These are phyloP conservation scores for Melanostigma gelatinosum DNA, from an alignment of 2,113 vertebrate genomes.

Conservation along the genomic window DNA sequence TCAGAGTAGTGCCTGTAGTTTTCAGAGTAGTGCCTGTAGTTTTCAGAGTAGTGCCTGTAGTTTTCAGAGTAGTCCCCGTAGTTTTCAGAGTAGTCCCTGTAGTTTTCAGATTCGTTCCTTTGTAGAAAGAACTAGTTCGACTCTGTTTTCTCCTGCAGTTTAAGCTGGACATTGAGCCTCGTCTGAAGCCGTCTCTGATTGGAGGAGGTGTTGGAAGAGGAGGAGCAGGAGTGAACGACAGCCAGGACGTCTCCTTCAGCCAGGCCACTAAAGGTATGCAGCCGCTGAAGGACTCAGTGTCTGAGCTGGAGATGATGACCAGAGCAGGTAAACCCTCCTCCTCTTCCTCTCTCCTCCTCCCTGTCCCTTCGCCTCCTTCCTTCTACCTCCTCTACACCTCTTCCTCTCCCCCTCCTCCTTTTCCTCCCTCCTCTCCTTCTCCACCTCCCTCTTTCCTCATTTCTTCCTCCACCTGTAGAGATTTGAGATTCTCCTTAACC, in stretches of 20 bases:
- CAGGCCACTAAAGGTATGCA: constrained; percentile 93
- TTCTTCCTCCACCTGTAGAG: neutral
- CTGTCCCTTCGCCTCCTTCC: too few species aligned
- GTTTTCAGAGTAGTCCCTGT: too few species aligned
- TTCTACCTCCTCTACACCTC: neutral
- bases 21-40: too few species aligned
- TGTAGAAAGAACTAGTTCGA: neutral
- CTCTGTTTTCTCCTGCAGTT: constrained; percentile 82
- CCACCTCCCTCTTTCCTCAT: neutral
- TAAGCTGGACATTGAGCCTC: constrained; percentile 95
- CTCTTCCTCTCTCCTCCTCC: neutral
- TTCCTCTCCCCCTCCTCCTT: neutral
- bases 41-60: too few species aligned
- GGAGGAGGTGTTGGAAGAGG: constrained; percentile 69
- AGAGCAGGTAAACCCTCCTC: constrained; percentile 65
- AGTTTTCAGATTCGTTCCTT: neutral
- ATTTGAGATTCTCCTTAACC: neutral
- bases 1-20: too few species aligned
- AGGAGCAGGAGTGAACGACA: constrained; percentile 83
- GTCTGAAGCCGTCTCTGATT: constrained; percentile 84
- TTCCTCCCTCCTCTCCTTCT: neutral
- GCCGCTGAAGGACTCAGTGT: constrained; percentile 68
- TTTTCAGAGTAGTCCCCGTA: too few species aligned
- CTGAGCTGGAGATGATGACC: constrained; percentile 72
- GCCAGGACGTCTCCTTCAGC: constrained; percentile 90